Base-by-base conservation (phyloP, 2,888 invertebrate genomes). In the Plagodis dolabraria region DNA sequence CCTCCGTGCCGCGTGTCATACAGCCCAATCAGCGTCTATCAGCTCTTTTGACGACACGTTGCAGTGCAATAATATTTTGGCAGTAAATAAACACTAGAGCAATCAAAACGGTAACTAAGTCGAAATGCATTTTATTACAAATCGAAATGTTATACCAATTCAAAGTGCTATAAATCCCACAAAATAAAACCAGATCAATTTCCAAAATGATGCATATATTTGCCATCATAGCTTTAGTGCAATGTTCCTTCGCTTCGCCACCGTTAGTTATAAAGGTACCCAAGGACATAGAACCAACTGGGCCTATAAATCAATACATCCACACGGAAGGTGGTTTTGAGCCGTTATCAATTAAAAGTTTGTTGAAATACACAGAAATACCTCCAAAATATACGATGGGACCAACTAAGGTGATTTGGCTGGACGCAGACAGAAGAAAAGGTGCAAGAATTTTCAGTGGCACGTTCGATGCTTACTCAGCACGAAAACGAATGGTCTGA, bases 231-330 rank as follows among this genome's bases (percentile, higher is more conserved):
- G 8, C 61, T 45, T 51, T 63, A 6, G 5, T 64, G 8, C 35
- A 63, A 7, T 45, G 51, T 7, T 8, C 63, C 7, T 5, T 11
- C 5, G 63, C 64, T 0, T 61, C 62, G 2, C 56, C 55, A 11
- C 64, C 68, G 7, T 52, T 70, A 22, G 55, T 70, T 10, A 35
- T 69, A 33, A 63, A 57, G 59, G 54, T 69, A 35, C 70, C 70
- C 11, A 11, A 74, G 12, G 57, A 69, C 46, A 55, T 66, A 0
- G 49, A 70, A 35, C 44, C 60, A 40, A 53, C 48, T 0, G 57
- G 56, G 6, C 72, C 73, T 11, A 57, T 72, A 0, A 76, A 72
- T 50, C 75, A 77, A 48, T 76, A 72, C 42, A 74, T 78, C 10
- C 65, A 63, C 10, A 78, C 74, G 0, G 57, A 70, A 53, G 54